Conservation (phyloP, 2,113 vertebrate genomes). For the Microtus richardsoni region DNA sequence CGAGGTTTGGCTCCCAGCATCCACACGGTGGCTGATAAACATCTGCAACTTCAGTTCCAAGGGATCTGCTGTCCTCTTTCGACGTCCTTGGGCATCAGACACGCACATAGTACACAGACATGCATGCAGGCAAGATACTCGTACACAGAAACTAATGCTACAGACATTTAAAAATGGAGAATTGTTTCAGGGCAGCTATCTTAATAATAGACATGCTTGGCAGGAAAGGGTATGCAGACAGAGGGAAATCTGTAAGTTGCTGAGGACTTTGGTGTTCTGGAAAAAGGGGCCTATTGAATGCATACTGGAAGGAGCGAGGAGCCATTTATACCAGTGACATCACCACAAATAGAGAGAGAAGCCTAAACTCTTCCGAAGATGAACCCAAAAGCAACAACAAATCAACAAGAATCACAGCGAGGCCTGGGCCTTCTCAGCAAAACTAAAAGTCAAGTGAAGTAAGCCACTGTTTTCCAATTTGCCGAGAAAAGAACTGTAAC, state of each 20-base stretch:
- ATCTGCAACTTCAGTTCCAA: neutral
- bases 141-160: neutral
- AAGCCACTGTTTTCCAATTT: neutral
- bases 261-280: neutral
- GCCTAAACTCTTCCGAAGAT: neutral
- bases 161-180: neutral
- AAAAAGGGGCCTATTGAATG: neutral
- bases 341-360: neutral
- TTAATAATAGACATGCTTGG: neutral
- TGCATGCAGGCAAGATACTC: neutral
- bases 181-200: neutral
- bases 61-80: neutral
- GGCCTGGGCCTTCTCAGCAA: neutral
- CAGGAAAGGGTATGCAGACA: neutral
- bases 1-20: neutral
- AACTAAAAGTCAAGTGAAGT: neutral
- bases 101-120: neutral
- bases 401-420: neutral
- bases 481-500: neutral
- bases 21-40: neutral
- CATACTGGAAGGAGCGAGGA: neutral
- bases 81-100: neutral
- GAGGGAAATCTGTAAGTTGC: neutral
- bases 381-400: neutral
- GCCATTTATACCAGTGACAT: neutral